A percentile compares a stretch with the other conserved stretches of the same genome.
Conservation (phyloP, 2,113 vertebrate genomes). For the Coptodon rendalli region DNA sequence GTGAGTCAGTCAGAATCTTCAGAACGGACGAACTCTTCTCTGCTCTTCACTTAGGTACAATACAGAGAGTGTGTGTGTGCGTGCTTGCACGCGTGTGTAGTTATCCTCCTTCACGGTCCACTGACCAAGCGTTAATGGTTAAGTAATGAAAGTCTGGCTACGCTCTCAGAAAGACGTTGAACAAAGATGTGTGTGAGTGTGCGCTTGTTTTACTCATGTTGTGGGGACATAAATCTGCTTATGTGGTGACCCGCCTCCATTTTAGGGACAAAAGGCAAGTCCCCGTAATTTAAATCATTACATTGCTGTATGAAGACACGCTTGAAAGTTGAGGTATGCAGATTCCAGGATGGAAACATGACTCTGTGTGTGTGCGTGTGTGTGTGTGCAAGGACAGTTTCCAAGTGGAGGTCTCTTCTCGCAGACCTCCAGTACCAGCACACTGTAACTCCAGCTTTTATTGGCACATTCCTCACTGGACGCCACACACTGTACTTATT, state of each 20-base stretch:
- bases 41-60: constrained; percentile 88
- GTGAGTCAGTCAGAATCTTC: constrained; percentile 77
- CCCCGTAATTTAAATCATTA: background rate
- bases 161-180: background rate
- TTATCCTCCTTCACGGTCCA: constrained; percentile 6
- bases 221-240: background rate
- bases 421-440: background rate
- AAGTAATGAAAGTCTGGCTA: constrained; percentile 31
- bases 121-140: constrained; percentile 25
- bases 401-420: constrained; percentile 9
- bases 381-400: background rate
- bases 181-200: background rate
- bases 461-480: constrained; percentile 50
- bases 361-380: accelerated
- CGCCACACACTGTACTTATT: background rate
- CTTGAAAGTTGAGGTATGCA: background rate
- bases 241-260: background rate
- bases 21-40: constrained; percentile 90
- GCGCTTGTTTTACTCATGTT: background rate
- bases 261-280: background rate
- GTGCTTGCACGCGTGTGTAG: background rate
- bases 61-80: background rate
- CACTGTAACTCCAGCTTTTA: constrained; percentile 48
- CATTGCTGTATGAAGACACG: background rate
- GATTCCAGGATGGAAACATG: background rate